phyloP scores from a whole-genome alignment of 2,888 invertebrate species.

The Agrypnus murinus region DNA sequence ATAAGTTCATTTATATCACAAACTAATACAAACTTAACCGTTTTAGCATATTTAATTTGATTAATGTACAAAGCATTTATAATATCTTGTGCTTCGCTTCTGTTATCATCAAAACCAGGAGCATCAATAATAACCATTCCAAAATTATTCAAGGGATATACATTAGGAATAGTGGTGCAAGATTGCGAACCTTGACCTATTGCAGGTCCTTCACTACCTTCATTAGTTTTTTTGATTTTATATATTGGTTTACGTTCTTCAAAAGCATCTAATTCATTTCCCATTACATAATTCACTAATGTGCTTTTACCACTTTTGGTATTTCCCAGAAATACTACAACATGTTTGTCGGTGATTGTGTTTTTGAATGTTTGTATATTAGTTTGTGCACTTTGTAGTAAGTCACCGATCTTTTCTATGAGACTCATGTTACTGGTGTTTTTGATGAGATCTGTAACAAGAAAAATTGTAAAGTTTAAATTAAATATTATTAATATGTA shows the following conservation, averaged over 20 bases:
- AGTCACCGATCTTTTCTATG: constrained; percentile 3
- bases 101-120: constrained; percentile 37
- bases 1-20: constrained; percentile 23
- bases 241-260: not conserved
- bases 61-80: constrained; percentile 33
- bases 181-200: constrained; percentile 28
- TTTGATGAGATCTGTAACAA: no score
- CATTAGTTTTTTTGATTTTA: constrained; percentile 22
- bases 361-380: not conserved
- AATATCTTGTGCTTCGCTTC: constrained; percentile 29
- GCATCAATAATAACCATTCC: constrained; percentile 20
- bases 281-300: constrained; percentile 35
- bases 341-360: constrained; percentile 13
- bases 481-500: no score
- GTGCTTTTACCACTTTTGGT: constrained; percentile 38
- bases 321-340: constrained; percentile 20
- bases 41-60: constrained; percentile 27
- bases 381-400: not conserved
- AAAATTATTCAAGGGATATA: constrained; percentile 4
- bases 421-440: not conserved
- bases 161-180: constrained; percentile 10
- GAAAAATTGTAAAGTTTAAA: no score
- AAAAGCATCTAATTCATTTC: constrained; percentile 7
- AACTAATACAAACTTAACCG: constrained; percentile 30
- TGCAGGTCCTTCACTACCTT: constrained; percentile 18